Base-by-base conservation (phyloP, 2,888 invertebrate species). In the Andrena haemorrhoa region DNA sequence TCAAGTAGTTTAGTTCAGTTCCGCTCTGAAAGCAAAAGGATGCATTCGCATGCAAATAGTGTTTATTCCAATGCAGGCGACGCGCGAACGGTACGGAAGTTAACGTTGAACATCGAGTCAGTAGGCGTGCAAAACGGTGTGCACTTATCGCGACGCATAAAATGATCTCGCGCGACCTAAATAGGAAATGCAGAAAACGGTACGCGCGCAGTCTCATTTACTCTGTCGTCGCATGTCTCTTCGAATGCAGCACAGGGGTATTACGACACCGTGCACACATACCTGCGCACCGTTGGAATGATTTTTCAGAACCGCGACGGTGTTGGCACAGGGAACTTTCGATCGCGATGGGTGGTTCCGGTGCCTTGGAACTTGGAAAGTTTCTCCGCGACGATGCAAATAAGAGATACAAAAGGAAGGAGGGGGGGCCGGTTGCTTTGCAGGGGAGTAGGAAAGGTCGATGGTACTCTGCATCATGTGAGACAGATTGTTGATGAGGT, bases 321-420 rank as follows among this genome's bases (percentile, higher is more conserved):
- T 71, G 72, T 84, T 79, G 75, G 84, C 72, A 81, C 63, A 61
- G 20, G 66, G 74, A 79, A 85, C 84, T 85, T 85, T 85, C 85
- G 85, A 84, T 84, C 75, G 75, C 73, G 66, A 75, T 75, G 78
- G 84, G 81, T 71, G 83, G 83, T 84, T 84, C 83, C 73, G 79
- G 76, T 73, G 58, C 23, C 63, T 63, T 76, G 73, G 49, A 77
- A 83, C 74, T 74, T 84, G 75, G 83, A 84, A 83, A 84, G 83
- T 83, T 84, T 84, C 80, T 71, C 83, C 60, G 61, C 73, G 76
- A 66, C 84, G 56, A 79, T 83, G 75, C 83, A 73, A 83, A 79
- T 76, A 79, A 69, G 64, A 82, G 58, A 66, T 65, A 77, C 73
- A 65, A 66, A 78, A 70, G 16, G 20, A 41, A 35, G 56, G 29